Evolutionary conservation across 1,140 invertebrate species (phyloP).

Genomic region (Brachionus sp.): DNA sequence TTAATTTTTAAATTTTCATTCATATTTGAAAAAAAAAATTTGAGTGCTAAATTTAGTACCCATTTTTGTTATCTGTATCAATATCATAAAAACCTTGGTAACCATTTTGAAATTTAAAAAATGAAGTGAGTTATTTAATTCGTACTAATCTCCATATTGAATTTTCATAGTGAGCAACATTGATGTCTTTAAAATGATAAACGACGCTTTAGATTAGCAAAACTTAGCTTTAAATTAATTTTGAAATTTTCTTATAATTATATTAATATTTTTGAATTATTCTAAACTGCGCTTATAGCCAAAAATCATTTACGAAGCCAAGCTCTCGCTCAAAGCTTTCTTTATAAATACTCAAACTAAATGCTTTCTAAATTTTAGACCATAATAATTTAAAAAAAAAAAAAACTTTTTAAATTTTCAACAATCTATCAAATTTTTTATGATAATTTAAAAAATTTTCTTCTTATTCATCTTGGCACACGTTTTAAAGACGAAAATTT

Average conservation of each 20-base stretch:
- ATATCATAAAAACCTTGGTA: neutral
- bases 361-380: neutral
- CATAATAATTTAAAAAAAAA: neutral
- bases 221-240: neutral
- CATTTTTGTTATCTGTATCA: neutral
- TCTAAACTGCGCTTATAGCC: neutral
- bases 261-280: neutral
- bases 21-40: too few relatives aligned
- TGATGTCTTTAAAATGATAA: neutral
- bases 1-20: too few relatives aligned
- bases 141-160: neutral
- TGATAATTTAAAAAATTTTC: neutral
- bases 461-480: neutral
- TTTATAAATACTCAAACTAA: neutral
- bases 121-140: neutral
- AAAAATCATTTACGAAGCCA: neutral
- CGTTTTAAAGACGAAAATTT: neutral
- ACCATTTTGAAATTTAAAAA: neutral
- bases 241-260: neutral
- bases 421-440: neutral
- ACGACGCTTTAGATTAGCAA: neutral
- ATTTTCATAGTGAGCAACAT: neutral
- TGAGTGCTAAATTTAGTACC: too few relatives aligned
- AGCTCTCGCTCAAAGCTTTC: neutral
- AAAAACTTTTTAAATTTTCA: neutral